Conservation (phyloP, 2,888 invertebrate species). For the Holacanthella duospinosa region DNA sequence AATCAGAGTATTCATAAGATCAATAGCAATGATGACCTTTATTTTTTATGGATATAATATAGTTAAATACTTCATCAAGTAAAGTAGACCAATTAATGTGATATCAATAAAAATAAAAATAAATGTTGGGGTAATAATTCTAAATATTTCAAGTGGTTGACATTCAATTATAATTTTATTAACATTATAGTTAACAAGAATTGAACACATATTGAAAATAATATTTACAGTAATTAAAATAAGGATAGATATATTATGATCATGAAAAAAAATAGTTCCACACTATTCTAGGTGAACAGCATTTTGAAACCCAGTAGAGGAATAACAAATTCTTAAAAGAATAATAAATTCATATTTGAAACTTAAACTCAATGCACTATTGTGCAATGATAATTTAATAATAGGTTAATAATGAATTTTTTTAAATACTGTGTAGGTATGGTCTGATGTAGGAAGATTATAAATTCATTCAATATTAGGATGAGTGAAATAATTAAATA, state of each 20-base stretch:
- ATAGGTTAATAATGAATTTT: no score
- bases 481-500: no score
- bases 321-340: no score
- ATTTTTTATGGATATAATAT: conserved; percentile 20
- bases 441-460: neutral
- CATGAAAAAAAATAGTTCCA: neutral
- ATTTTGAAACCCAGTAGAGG: no score
- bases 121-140: no score
- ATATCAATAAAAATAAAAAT: neutral
- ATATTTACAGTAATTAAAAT: neutral
- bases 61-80: no score
- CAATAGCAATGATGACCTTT: conserved; percentile 47
- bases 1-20: conserved; percentile 51
- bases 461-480: neutral
- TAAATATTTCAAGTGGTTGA: no score
- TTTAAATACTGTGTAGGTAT: neutral
- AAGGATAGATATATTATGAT: neutral
- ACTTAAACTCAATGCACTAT: no score
- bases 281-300: no score
- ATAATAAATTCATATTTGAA: no score
- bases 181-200: no score
- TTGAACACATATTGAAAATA: neutral
- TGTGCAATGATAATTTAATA: neutral
- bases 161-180: neutral
- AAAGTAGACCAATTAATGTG: neutral